Evolutionary conservation across 2,113 vertebrate species (phyloP).

Genomic region (Erythrocercus mccallii): DNA sequence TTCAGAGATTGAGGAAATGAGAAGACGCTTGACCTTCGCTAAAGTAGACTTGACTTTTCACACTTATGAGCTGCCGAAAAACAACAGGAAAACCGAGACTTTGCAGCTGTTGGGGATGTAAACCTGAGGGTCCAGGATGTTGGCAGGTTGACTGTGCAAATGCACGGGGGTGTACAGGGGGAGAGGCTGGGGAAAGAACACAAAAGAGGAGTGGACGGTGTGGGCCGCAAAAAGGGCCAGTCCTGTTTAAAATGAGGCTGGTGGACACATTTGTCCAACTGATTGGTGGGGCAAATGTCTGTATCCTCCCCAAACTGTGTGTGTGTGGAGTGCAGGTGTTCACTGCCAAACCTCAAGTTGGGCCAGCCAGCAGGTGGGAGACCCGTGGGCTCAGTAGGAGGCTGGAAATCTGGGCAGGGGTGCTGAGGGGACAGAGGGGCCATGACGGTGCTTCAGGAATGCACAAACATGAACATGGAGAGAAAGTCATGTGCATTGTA

Average conservation of each 20-base stretch:
- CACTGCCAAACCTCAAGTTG: background rate
- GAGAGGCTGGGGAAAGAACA: background rate
- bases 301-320: background rate
- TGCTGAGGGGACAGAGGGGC: rapidly evolving
- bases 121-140: background rate
- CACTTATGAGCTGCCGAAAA: background rate
- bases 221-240: background rate
- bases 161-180: background rate
- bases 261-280: rapidly evolving
- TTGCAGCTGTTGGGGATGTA: background rate
- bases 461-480: background rate
- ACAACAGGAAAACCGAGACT: rapidly evolving
- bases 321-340: background rate
- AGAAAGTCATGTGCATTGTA: background rate
- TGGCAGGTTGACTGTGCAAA: background rate
- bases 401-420: background rate
- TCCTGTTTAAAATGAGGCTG: background rate
- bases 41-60: background rate
- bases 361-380: background rate
- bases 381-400: rapidly evolving
- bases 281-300: background rate
- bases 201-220: background rate
- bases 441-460: rapidly evolving
- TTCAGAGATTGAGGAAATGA: background rate
- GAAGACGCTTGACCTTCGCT: background rate